Base-by-base conservation (phyloP, 2,113 vertebrate genomes). In the Callospermophilus lateralis region DNA sequence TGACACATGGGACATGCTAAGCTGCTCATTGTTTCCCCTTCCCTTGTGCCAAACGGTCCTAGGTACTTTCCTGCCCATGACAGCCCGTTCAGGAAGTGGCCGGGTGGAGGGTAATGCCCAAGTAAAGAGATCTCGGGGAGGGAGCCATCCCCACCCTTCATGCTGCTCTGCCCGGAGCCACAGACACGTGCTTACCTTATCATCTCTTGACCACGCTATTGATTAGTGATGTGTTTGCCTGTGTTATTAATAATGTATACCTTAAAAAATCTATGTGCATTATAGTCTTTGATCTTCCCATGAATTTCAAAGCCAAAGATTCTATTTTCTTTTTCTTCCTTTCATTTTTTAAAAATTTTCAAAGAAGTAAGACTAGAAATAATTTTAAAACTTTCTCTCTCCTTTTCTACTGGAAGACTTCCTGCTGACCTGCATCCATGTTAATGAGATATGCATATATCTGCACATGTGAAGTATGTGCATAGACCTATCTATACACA, bases 181-280 rank as follows among this genome's bases (percentile, higher is more conserved):
- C 17, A 95, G 91, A 90, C 51, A 51, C 19, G 12, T 68, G 95
- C 97, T 97, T 92, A 80, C 93, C 83, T 98, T 97, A 96, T 90
- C 95, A 34, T 97, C 98, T 98, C 98, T 98, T 97, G 96, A 96
- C 98, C 97, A 94, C 26, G 74, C 96, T 98, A 98, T 99, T 98
- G 98, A 99, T 98, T 97, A 98, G 83, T 97, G 97, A 78, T 96
- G 92, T 98, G 97, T 98, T 98, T 2, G 16, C 95, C 98, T 96
- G 85, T 89, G 96, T 96, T 98, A 95, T 99, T 99, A 99, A 98
- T 99, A 99, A 99, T 99, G 98, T 96, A 99, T 98, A 92, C 92
- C 97, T 98, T 96, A 97, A 98, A 98, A 98, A 98, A 99, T 99
- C 98, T 98, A 98, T 99, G 98, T 98, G 98, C 98, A 98, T 98